Base-by-base conservation (phyloP, 2,113 vertebrate genomes). In the Zapus hudsonius region DNA sequence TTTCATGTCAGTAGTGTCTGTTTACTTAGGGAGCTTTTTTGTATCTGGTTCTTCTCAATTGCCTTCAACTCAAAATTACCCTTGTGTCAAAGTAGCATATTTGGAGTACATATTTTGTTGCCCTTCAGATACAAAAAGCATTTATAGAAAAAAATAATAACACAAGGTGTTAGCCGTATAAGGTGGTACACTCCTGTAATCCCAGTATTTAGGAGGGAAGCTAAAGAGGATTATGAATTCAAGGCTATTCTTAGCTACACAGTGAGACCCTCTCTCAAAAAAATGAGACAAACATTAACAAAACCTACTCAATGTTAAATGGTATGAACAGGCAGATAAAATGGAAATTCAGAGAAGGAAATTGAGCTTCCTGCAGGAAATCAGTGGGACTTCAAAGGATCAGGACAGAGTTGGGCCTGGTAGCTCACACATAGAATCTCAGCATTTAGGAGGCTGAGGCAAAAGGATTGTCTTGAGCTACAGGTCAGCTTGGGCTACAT, bases 371-470 rank as follows among this genome's bases (percentile, higher is more conserved):
- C 59, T 7, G 29, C 33, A 25, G 22, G 42, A 86, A 87, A 23
- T 85, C 57, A 66, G 72, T 80, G 66, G 44, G n/a, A 27, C 80
- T 84, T 87, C 80, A 84, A 94, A 85, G 63, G 79, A 38, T 40
- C 55, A 67, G 25, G 42, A 76, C 55, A 23, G 70, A 61, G 59
- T 25, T 61, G 19, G 25, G 19, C 16, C 7, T 61, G 59, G 25
- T 20, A 61, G 59, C 59, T 61, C 52, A 52, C 52, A 52, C 52
- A 52, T 10, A 13, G 12, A 52, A 7, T 52, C 59, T 8, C 20
- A 23, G 59, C 59, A 61, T 20, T 61, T 23, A 25, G 59, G 15
- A 61, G 59, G 59, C 59, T 61, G 25, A 61, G 59, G 25, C 59
- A 22, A 52, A 52, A 52, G 52, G 52, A 6, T 61, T 25, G 25